A percentile compares a stretch with the other conserved stretches of the same genome.
Conservation (phyloP, 2,888 invertebrate species). For the Dicyrtoma fusca region DNA sequence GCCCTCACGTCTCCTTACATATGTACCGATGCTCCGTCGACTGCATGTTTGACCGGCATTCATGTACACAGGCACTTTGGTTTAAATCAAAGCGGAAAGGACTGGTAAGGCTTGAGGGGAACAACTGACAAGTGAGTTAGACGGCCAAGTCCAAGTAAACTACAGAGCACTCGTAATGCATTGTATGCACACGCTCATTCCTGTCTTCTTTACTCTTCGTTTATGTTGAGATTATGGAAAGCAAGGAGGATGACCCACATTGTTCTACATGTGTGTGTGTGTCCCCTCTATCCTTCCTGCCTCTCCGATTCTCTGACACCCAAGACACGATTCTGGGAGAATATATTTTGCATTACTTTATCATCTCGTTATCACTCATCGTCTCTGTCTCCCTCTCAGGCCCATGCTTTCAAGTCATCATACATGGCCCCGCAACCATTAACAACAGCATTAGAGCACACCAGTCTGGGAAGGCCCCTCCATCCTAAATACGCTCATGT, state of each 20-base stretch:
- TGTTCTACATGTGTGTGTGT: not conserved
- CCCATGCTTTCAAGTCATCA: no score
- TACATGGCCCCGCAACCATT: no score
- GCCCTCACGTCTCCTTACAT: not conserved
- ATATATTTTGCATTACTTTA: conserved; percentile 16
- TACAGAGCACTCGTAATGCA: conserved; percentile 5
- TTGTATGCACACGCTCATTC: conserved; percentile 1
- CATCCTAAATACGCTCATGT: no score
- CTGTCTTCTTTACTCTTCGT: not conserved
- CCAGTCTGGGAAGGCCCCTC: no score
- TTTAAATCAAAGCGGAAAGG: conserved; percentile 34
- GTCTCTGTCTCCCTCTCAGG: conserved; percentile 7
- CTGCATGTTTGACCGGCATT: conserved; percentile 28
- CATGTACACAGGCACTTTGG: conserved; percentile 13
- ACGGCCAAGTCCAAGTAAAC: not conserved
- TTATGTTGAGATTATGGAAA: conserved; percentile 36
- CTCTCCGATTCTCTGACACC: conserved; percentile 31
- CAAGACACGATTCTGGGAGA: conserved; percentile 34
- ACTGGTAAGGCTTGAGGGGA: conserved; percentile 23
- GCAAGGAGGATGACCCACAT: conserved; percentile 31
- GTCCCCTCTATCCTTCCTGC: conserved; percentile 5
- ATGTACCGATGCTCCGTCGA: not conserved
- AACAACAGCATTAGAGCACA: no score
- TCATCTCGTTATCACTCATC: conserved; percentile 19
- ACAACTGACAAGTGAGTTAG: conserved; percentile 14